Conservation (phyloP, 2,888 invertebrate species). For the Creontiades dilutus region DNA sequence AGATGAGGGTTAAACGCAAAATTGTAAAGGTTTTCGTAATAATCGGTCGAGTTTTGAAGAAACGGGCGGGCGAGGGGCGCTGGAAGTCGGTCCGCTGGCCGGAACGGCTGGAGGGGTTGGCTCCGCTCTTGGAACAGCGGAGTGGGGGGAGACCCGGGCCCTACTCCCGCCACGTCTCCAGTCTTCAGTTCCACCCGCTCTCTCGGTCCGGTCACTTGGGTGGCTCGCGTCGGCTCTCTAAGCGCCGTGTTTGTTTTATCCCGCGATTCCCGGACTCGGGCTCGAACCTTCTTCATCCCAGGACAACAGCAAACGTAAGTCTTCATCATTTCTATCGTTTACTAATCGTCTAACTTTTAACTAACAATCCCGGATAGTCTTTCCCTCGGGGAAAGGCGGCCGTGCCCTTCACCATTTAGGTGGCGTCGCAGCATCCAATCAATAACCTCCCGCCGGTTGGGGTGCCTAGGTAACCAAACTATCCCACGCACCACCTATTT, state of each 20-base stretch:
- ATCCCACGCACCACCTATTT: background rate
- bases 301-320: background rate
- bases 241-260: background rate
- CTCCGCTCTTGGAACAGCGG: background rate
- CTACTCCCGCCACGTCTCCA: constrained; percentile 1
- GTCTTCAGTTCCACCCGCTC: background rate
- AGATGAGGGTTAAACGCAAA: too few relatives aligned
- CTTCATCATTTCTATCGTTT: too few relatives aligned
- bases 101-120: constrained; percentile 32
- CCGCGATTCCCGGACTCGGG: background rate
- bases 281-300: background rate
- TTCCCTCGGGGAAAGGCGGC: constrained; percentile 26
- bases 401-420: constrained; percentile 60
- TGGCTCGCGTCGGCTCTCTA: background rate
- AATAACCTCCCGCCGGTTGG: constrained; percentile 65
- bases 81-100: too few relatives aligned
- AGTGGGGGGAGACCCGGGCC: background rate
- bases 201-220: background rate
- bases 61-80: too few relatives aligned
- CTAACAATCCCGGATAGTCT: background rate
- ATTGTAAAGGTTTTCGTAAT: too few relatives aligned
- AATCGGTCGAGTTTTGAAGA: too few relatives aligned
- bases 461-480: constrained; percentile 67
- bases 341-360: too few relatives aligned
- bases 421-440: constrained; percentile 69